Evolutionary conservation across 30 jellyfish, hydroid and myxozoan genomes (phyloP).

Genomic region (Morbakka virulenta): DNA sequence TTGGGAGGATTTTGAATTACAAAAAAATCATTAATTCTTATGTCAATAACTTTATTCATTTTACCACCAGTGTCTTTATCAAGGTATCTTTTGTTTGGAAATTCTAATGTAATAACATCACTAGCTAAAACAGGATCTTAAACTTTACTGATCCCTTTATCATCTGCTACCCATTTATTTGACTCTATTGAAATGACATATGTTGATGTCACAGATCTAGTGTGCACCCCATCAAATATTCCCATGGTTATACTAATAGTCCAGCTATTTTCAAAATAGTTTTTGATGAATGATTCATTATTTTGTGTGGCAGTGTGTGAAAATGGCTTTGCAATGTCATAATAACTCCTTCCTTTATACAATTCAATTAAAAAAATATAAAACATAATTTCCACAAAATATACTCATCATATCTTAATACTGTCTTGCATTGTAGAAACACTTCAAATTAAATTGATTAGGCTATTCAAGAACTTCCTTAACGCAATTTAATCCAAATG

Average conservation of each 20-base stretch:
- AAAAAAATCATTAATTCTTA: too few species aligned
- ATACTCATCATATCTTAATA: slow-evolving; percentile 22
- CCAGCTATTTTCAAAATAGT: too few species aligned
- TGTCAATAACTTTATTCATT: too few species aligned
- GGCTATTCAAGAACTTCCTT: slow-evolving; percentile 8
- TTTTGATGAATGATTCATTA: too few species aligned
- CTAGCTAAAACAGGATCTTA: slow-evolving; percentile 10
- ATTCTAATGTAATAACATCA: too few species aligned
- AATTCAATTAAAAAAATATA: slow-evolving; percentile 4
- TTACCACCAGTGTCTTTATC: too few species aligned
- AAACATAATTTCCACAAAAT: slow-evolving; percentile 16
- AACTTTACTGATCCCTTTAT: background rate
- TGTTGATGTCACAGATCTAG: background rate
- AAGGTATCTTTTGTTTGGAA: too few species aligned
- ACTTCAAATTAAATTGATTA: background rate
- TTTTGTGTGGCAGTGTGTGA: too few species aligned
- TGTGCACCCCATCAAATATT: slow-evolving; percentile 1
- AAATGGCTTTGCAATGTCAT: slow-evolving; percentile 11
- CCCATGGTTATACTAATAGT: too few species aligned
- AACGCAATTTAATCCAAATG: slow-evolving; percentile 14
- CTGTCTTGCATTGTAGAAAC: slow-evolving; percentile 4
- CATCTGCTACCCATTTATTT: too few species aligned
- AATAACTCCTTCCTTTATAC: slow-evolving; percentile 7
- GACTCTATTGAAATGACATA: too few species aligned
- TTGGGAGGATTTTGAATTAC: too few species aligned